Percentiles rank a stretch among this genome's conserved stretches.
These are phyloP conservation scores for Triops cancriformis DNA, from an alignment of 1,140 invertebrate species.

Conservation along the genomic window DNA sequence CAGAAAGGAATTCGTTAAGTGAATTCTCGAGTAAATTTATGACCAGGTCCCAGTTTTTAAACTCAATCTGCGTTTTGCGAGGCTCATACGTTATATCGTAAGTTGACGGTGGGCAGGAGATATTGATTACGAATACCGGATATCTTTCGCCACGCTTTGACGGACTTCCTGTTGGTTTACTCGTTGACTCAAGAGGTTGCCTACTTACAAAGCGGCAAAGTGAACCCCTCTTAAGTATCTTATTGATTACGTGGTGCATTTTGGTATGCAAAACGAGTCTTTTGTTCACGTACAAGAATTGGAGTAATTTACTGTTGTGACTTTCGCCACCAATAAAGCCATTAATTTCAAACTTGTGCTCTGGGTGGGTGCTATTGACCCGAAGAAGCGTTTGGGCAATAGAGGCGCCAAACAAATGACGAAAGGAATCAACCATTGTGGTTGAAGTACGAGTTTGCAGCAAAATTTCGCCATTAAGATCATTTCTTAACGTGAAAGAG, in stretches of 20 bases:
- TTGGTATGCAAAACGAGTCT: slow-evolving; percentile 45
- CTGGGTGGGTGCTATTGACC: neutral
- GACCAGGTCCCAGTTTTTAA: slow-evolving; percentile 50
- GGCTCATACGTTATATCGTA: slow-evolving; percentile 49
- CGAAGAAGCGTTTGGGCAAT: neutral
- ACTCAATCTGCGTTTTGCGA: slow-evolving; percentile 49
- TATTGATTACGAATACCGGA: slow-evolving; percentile 20
- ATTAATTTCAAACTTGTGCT: neutral
- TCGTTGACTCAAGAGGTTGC: neutral
- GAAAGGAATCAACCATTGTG: neutral
- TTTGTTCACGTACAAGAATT: slow-evolving; percentile 56
- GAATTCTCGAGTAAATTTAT: slow-evolving; percentile 41
- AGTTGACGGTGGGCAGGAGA: slow-evolving; percentile 48
- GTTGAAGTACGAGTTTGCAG: neutral
- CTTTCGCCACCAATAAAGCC: neutral
- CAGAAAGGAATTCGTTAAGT: neutral
- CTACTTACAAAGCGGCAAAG: neutral
- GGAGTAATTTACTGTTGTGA: slow-evolving; percentile 49
- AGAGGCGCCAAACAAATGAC: neutral
- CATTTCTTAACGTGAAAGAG: slow-evolving; percentile 42
- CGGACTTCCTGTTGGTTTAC: neutral
- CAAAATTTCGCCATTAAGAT: neutral
- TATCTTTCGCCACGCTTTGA: neutral
- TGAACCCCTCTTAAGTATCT: slow-evolving; percentile 31
- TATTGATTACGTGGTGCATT: slow-evolving; percentile 46